These are phyloP conservation scores for Gallinago media DNA, from an alignment of 2,113 vertebrate genomes.

Conservation along the genomic window DNA sequence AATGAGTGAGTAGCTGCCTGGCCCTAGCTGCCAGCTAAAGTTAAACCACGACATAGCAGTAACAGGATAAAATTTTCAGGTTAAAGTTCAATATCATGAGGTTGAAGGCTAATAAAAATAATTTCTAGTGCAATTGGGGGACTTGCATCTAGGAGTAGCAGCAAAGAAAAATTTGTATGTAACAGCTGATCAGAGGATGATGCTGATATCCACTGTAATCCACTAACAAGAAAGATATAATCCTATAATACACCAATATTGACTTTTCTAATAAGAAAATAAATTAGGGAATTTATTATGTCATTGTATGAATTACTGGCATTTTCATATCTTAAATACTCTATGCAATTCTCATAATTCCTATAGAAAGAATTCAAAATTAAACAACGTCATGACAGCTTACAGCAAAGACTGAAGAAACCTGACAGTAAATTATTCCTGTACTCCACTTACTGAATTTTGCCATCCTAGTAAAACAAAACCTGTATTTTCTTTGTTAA, in stretches of 20 bases:
- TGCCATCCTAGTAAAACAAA: neutral
- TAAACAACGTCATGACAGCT: neutral
- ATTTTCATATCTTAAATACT: neutral
- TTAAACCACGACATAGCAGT: neutral
- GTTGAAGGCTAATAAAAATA: neutral
- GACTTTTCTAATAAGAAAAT: neutral
- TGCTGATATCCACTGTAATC: neutral
- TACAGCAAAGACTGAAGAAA: neutral
- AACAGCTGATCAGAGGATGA: neutral
- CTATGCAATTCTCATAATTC: neutral
- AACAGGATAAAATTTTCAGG: neutral
- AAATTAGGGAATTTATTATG: neutral
- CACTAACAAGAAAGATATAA: neutral
- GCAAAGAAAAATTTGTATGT: neutral
- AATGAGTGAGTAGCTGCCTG: neutral
- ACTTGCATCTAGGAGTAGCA: neutral
- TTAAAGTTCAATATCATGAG: neutral
- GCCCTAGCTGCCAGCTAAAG: neutral
- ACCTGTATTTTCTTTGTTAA: neutral
- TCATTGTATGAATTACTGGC: neutral
- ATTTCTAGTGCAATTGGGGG: neutral
- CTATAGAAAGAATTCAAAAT: neutral
- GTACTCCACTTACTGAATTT: neutral
- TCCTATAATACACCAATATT: neutral
- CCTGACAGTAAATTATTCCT: neutral